A percentile compares a stretch with the other conserved stretches of the same genome.
These are phyloP conservation scores for Gandaritis pyraliata DNA, from an alignment of 2,888 invertebrate genomes.

Conservation along the genomic window DNA sequence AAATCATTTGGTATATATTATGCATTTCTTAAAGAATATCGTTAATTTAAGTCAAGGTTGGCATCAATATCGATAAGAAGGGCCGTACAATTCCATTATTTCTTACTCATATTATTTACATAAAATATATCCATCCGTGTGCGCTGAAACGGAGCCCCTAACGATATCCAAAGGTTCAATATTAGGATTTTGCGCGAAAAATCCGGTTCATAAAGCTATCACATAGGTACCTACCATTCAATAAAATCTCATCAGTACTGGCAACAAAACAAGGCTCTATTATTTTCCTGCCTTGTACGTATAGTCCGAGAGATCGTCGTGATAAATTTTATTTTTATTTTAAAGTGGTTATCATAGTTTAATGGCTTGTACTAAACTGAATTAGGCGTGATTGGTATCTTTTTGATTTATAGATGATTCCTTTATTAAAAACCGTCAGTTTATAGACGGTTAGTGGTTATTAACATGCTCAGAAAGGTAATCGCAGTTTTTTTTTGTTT, in stretches of 20 bases:
- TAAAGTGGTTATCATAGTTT: too few species aligned
- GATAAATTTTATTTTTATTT: not conserved
- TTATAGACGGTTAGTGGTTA: too few species aligned
- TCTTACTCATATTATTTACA: slow-evolving; percentile 17
- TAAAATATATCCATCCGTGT: slow-evolving; percentile 13
- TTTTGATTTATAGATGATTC: too few species aligned
- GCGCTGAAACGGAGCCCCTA: slow-evolving; percentile 10
- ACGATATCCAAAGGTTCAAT: slow-evolving; percentile 17
- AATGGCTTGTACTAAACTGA: too few species aligned
- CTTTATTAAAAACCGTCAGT: too few species aligned
- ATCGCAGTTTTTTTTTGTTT: too few species aligned
- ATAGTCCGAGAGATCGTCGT: slow-evolving; percentile 14
- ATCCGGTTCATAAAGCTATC: slow-evolving; percentile 29
- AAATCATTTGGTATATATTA: too few species aligned
- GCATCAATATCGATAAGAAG: not conserved
- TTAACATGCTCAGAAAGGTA: too few species aligned
- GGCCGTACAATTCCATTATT: slow-evolving; percentile 3
- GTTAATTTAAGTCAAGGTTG: not conserved
- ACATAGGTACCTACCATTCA: slow-evolving; percentile 33
- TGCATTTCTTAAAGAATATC: too few species aligned
- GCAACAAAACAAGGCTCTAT: slow-evolving; percentile 41
- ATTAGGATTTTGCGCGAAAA: slow-evolving; percentile 21
- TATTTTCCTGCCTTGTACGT: slow-evolving; percentile 29
- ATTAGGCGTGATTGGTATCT: too few species aligned
- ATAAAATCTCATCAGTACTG: slow-evolving; percentile 40